Percentiles rank a stretch among this genome's conserved stretches.
These are phyloP conservation scores for Amorpha juglandis DNA, from an alignment of 2,888 invertebrate species.

Conservation along the genomic window DNA sequence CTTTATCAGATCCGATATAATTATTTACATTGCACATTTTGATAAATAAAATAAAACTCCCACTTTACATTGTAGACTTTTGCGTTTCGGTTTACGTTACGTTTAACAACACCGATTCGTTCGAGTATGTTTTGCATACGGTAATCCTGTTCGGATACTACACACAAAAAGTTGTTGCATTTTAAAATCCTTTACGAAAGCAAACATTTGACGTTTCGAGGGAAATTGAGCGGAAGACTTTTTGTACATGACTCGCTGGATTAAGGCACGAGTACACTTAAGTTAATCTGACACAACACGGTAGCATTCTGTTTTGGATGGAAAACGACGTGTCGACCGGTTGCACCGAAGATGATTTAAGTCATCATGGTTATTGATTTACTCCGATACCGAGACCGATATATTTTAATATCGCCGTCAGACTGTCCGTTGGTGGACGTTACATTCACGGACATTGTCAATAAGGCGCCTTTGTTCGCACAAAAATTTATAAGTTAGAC, in stretches of 20 bases:
- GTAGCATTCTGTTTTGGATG: slow-evolving; percentile 53
- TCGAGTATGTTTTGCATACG: slow-evolving; percentile 72
- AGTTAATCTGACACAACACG: slow-evolving; percentile 58
- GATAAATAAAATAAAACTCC: slow-evolving; percentile 17
- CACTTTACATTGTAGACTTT: slow-evolving; percentile 32
- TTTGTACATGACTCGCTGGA: slow-evolving; percentile 57
- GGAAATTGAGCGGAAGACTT: slow-evolving; percentile 76
- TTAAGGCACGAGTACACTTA: slow-evolving; percentile 50
- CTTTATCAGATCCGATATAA: not conserved
- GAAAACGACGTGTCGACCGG: slow-evolving; percentile 45
- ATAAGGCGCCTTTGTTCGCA: slow-evolving; percentile 81
- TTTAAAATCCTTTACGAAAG: slow-evolving; percentile 80
- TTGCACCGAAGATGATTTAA: slow-evolving; percentile 59
- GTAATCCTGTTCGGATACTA: slow-evolving; percentile 66
- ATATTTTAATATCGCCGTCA: slow-evolving; percentile 75
- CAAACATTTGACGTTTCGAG: slow-evolving; percentile 80
- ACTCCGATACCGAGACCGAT: slow-evolving; percentile 68
- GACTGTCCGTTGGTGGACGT: slow-evolving; percentile 69
- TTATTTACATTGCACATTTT: not conserved
- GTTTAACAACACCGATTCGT: slow-evolving; percentile 47
- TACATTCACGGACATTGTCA: slow-evolving; percentile 76
- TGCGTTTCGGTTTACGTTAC: slow-evolving; percentile 37
- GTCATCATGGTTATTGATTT: slow-evolving; percentile 74
- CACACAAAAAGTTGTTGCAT: slow-evolving; percentile 79
- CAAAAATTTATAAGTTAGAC: slow-evolving; percentile 82